phyloP scores from a whole-genome alignment of 2,797 vertebrate species.

The Falco naumanni region DNA sequence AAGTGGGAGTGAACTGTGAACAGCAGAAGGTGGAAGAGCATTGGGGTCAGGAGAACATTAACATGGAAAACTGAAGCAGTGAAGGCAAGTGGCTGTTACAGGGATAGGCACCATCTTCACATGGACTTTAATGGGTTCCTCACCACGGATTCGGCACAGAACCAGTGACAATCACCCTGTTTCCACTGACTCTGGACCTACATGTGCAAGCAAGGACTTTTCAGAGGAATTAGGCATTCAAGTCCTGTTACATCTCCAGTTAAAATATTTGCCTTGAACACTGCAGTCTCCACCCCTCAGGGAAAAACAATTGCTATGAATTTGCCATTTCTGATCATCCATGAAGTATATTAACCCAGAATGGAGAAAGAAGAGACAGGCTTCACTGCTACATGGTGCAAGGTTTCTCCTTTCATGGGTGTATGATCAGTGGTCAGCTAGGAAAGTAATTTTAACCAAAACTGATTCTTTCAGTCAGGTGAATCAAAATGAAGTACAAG shows the following conservation, averaged over 20 bases:
- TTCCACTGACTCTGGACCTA: neutral
- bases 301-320: neutral
- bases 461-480: neutral
- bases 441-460: neutral
- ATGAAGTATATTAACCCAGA: neutral
- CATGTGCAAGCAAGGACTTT: neutral
- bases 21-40: neutral
- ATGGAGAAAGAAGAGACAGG: neutral
- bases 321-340: neutral
- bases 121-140: neutral
- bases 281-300: no score
- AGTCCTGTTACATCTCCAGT: neutral
- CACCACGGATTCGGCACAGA: neutral
- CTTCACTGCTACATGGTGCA: neutral
- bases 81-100: neutral
- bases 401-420: neutral
- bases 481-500: neutral
- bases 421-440: neutral
- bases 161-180: neutral
- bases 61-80: neutral
- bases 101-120: neutral
- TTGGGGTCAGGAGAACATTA: neutral
- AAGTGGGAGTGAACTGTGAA: fast-evolving
- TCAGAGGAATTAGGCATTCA: neutral
- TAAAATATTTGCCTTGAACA: neutral